A percentile compares a stretch with the other conserved stretches of the same genome.
phyloP scores from a whole-genome alignment of 2,113 vertebrate species.

The Vombatus ursinus region DNA sequence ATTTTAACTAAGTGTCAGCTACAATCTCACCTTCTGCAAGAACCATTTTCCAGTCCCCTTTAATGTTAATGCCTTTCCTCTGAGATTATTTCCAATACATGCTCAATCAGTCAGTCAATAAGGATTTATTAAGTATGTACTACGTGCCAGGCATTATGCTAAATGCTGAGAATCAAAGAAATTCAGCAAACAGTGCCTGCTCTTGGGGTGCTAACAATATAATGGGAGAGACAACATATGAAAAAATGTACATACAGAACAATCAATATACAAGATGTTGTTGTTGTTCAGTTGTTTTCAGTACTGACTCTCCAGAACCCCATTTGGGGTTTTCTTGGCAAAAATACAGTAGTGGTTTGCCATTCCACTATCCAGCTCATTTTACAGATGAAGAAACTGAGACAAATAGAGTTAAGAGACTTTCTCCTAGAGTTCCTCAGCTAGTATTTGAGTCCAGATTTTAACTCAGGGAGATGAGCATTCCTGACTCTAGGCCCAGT shows the following conservation, averaged over 20 bases:
- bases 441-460: too few species aligned
- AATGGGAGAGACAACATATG: neutral
- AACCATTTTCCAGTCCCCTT: neutral
- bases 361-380: neutral
- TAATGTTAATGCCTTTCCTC: neutral
- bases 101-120: neutral
- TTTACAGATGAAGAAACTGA: neutral
- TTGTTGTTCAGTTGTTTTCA: neutral
- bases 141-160: neutral
- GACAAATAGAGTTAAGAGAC: neutral
- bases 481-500: too few species aligned
- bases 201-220: neutral
- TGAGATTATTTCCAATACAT: neutral
- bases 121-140: neutral
- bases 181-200: neutral
- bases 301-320: neutral
- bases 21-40: neutral
- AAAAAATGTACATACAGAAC: neutral
- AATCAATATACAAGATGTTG: neutral
- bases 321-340: neutral
- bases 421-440: neutral
- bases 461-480: too few species aligned
- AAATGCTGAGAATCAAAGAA: neutral
- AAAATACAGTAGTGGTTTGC: neutral
- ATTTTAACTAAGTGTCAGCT: neutral